phyloP scores from a whole-genome alignment of 2,888 invertebrate species.

The Itoplectis maculator region DNA sequence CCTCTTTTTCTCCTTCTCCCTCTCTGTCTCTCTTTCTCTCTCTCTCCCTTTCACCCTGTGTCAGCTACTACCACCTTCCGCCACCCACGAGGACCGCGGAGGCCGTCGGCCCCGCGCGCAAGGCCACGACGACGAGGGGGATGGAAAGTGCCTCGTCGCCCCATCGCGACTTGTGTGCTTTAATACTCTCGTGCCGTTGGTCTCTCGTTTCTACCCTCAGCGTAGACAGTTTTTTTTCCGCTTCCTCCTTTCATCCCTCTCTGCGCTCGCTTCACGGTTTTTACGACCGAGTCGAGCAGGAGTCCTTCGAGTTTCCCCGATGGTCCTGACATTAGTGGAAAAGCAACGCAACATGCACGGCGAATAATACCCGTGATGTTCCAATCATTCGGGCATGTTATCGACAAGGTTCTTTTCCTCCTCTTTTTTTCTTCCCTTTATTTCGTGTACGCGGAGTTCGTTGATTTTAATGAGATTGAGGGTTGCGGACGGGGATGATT shows the following conservation, averaged over 20 bases:
- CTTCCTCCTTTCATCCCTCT: not conserved
- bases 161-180: conserved; percentile 42
- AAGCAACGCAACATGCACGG: conserved; percentile 5
- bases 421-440: not conserved
- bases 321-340: conserved; percentile 31
- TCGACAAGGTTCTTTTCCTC: too few relatives aligned
- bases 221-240: conserved; percentile 28
- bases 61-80: conserved; percentile 37
- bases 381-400: conserved; percentile 11
- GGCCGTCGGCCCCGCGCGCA: conserved; percentile 67
- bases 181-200: conserved; percentile 51
- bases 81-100: conserved; percentile 57
- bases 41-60: conserved; percentile 15
- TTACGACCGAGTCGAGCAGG: conserved; percentile 38
- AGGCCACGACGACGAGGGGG: conserved; percentile 54
- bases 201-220: conserved; percentile 52
- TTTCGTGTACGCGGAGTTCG: not conserved
- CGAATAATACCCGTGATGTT: conserved; percentile 4
- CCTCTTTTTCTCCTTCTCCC: not conserved
- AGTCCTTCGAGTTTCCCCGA: conserved; percentile 38
- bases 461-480: conserved; percentile 2
- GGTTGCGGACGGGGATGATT: not conserved
- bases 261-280: too few relatives aligned
- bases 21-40: not conserved
- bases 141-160: conserved; percentile 55